Base-by-base conservation (phyloP, 2,113 vertebrate species). In the Oryzias curvinotus region DNA sequence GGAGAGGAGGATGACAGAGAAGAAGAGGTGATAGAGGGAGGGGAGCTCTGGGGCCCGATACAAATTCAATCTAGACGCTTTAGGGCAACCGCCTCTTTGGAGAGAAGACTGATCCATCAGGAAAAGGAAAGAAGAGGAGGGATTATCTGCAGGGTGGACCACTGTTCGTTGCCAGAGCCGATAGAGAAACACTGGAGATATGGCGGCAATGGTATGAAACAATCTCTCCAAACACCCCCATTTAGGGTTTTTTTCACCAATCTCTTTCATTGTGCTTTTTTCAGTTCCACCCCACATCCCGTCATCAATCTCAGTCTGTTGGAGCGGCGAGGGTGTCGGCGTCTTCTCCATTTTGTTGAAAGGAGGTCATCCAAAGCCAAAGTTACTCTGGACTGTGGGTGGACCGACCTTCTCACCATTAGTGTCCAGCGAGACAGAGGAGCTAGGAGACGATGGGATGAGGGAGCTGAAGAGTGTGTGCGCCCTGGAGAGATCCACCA, bases 1-100 rank as follows among this genome's bases (percentile, higher is more conserved):
- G 84, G 80, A 55, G 77, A 88, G 66, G 77, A 54, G 18, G 85
- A 90, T 23, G 82, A 90, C 73, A 62, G 81, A 3, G 84, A 89
- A 48, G 78, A 86, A 51, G 87, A 90, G 56, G 69, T 84, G 57
- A 50, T 81, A 3, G 75, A 85, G 3, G 87, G 87, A 55, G 83
- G 75, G 23, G 86, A 91, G 64, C 1, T 92, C 49, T 92, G 89
- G 89, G 92, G 92, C 3, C 91, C 92, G 1, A 14, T 92, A 17
- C 83, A 88, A 69, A 88, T 71, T 5, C 64, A 84, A 0, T 63
- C 81, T 41, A 80, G 74, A 49, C 67, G 80, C 3, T 92, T 84
- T 80, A 83, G 86, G 55, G 84, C 79, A 19, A 88, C 80, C 0
- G 89, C 89, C 25, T 52, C 64, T 6, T 74, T 93, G 60, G 85